Evolutionary conservation across 1,140 invertebrate genomes (phyloP).

Genomic region (Subanguina moxae): DNA sequence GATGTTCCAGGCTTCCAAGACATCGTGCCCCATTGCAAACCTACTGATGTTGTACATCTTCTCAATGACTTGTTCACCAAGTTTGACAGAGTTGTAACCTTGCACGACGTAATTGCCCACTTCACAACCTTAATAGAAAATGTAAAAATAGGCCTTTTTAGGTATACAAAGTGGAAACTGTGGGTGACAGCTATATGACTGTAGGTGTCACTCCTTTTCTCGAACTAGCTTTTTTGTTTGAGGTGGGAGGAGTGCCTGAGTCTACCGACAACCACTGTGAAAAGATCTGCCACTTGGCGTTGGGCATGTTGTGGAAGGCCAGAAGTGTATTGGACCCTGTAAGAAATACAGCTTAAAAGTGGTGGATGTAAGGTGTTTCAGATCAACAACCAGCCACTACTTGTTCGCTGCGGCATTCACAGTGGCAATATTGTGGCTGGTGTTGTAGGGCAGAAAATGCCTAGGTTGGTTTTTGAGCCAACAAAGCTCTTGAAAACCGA

Average conservation of each 20-base stretch:
- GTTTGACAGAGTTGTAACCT: slow-evolving; percentile 69
- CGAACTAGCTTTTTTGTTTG: no score
- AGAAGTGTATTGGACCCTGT: slow-evolving; percentile 54
- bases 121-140: slow-evolving; percentile 6
- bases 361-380: no score
- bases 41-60: slow-evolving; percentile 75
- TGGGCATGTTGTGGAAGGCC: slow-evolving; percentile 59
- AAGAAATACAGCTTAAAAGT: no score
- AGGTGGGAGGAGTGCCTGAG: slow-evolving; percentile 80
- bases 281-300: slow-evolving; percentile 76
- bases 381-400: slow-evolving; percentile 34
- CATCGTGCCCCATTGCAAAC: slow-evolving; percentile 52
- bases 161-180: slow-evolving; percentile 84
- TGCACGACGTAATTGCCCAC: slow-evolving; percentile 39
- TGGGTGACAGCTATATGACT: slow-evolving; percentile 96
- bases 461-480: slow-evolving; percentile 59
- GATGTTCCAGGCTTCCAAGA: slow-evolving; percentile 51
- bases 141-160: slow-evolving; percentile 13
- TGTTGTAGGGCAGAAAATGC: slow-evolving; percentile 64
- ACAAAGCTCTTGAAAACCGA: no score
- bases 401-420: slow-evolving; percentile 53
- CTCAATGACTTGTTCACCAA: slow-evolving; percentile 93
- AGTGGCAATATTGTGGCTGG: slow-evolving; percentile 60
- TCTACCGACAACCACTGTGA: slow-evolving; percentile 81
- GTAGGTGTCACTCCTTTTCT: slow-evolving; percentile 62